A percentile compares a stretch with the other conserved stretches of the same genome.
Evolutionary conservation across 1,140 invertebrate species (phyloP).

Genomic region (Penaeus chinensis): DNA sequence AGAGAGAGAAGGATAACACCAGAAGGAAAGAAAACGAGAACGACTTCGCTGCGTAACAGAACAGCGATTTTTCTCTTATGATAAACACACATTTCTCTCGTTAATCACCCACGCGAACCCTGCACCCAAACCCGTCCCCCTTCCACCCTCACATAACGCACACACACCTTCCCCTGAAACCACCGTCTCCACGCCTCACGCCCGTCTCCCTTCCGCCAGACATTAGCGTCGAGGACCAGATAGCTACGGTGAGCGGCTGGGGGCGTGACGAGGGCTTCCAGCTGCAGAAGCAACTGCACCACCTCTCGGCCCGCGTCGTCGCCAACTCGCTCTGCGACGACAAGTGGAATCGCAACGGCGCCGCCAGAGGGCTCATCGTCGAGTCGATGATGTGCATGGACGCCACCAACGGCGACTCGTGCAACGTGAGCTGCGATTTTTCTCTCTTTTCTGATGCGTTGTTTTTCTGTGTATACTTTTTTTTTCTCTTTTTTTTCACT

Average conservation of each 20-base stretch:
- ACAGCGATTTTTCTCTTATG: no score
- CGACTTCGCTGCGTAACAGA: no score
- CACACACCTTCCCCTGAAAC: no score
- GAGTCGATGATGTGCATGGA: constrained; percentile 63
- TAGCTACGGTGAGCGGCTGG: constrained; percentile 54
- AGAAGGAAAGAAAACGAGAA: no score
- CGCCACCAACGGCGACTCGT: constrained; percentile 57
- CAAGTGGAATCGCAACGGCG: constrained; percentile 45
- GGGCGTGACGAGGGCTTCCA: constrained; percentile 52
- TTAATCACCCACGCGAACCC: no score
- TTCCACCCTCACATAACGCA: no score
- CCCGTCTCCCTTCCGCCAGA: neutral
- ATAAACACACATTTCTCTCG: no score
- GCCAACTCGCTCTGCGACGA: constrained; percentile 42
- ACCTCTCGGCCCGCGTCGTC: constrained; percentile 38
- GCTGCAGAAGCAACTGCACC: constrained; percentile 50
- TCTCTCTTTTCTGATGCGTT: neutral
- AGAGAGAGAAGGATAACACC: no score
- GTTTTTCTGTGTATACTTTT: neutral
- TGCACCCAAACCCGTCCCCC: no score
- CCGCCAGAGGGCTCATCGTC: constrained; percentile 54
- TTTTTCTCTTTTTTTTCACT: no score
- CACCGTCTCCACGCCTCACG: neutral
- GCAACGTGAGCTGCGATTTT: constrained; percentile 47
- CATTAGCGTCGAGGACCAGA: neutral